Evolutionary conservation across 2,797 vertebrate species (phyloP).

Genomic region (Chromobotia macracanthus): DNA sequence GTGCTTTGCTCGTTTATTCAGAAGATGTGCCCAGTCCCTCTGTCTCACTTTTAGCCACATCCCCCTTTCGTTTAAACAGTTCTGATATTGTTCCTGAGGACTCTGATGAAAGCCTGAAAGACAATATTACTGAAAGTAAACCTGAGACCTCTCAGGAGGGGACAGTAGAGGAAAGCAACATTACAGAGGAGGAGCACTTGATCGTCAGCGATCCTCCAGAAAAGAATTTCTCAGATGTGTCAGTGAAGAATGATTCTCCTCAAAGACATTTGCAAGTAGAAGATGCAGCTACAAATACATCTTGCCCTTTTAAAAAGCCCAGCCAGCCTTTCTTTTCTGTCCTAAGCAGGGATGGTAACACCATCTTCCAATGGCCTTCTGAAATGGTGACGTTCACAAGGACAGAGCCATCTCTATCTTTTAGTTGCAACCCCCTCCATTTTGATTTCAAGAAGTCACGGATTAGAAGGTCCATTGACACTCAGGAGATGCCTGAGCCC

Average conservation of each 20-base stretch:
- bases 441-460: conserved; percentile 84
- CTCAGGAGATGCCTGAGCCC: conserved; percentile 40
- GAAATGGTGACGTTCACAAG: conserved; percentile 85
- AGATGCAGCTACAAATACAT: conserved; percentile 48
- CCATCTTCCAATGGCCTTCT: conserved; percentile 85
- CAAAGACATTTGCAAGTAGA: conserved; percentile 51
- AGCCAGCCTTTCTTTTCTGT: conserved; percentile 80
- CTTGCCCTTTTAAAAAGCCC: conserved; percentile 62
- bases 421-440: conserved; percentile 87
- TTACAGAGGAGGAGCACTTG: conserved; percentile 46
- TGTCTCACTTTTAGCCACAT: conserved; percentile 39
- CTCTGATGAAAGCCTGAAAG: conserved; percentile 47
- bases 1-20: conserved; percentile 63
- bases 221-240: conserved; percentile 57
- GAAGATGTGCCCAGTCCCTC: conserved; percentile 53
- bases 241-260: conserved; percentile 43
- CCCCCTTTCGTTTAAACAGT: conserved; percentile 38
- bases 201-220: conserved; percentile 5
- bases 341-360: conserved; percentile 79
- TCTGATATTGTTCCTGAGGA: conserved; percentile 42
- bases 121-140: conserved; percentile 43
- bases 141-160: conserved; percentile 28
- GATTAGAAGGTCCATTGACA: conserved; percentile 59
- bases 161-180: conserved; percentile 9
- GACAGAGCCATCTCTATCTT: conserved; percentile 81